A percentile compares a stretch with the other conserved stretches of the same genome.
These are phyloP conservation scores for Drosophila insularis DNA, from an alignment of 1,140 invertebrate species.

Conservation along the genomic window DNA sequence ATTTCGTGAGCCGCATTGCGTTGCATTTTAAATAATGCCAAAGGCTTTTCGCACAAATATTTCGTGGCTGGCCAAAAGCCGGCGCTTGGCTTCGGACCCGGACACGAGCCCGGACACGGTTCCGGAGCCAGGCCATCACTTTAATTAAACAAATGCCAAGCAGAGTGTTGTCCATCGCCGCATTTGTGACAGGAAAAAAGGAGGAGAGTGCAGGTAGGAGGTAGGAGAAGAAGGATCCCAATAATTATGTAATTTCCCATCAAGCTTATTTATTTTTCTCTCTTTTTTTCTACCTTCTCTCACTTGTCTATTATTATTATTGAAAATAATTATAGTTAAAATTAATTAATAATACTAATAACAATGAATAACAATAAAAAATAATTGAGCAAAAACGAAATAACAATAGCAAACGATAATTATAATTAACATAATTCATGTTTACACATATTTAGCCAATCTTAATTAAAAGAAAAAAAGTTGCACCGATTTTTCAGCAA, in stretches of 20 bases:
- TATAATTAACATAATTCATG: conserved; percentile 76
- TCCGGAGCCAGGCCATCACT: conserved; percentile 56
- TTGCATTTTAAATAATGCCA: conserved; percentile 80
- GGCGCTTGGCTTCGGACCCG: background rate
- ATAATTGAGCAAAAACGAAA: conserved; percentile 67
- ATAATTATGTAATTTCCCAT: background rate
- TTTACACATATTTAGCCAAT: conserved; percentile 72
- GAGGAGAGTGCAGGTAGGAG: background rate
- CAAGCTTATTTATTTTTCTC: background rate
- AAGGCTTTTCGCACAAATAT: conserved; percentile 54
- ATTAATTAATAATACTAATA: conserved; percentile 51
- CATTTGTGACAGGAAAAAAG: conserved; percentile 23
- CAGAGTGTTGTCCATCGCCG: conserved; percentile 50
- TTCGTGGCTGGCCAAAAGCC: conserved; percentile 14
- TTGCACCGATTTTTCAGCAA: background rate
- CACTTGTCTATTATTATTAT: background rate
- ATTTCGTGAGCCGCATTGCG: conserved; percentile 77
- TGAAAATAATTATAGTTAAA: background rate
- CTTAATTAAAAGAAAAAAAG: conserved; percentile 4
- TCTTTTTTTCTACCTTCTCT: background rate
- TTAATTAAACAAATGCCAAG: conserved; percentile 78
- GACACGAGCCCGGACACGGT: background rate
- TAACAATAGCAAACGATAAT: conserved; percentile 20
- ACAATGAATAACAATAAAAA: conserved; percentile 76
- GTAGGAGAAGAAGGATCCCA: background rate